Evolutionary conservation across 2,113 vertebrate genomes (phyloP).

Genomic region (Carlito syrichta): DNA sequence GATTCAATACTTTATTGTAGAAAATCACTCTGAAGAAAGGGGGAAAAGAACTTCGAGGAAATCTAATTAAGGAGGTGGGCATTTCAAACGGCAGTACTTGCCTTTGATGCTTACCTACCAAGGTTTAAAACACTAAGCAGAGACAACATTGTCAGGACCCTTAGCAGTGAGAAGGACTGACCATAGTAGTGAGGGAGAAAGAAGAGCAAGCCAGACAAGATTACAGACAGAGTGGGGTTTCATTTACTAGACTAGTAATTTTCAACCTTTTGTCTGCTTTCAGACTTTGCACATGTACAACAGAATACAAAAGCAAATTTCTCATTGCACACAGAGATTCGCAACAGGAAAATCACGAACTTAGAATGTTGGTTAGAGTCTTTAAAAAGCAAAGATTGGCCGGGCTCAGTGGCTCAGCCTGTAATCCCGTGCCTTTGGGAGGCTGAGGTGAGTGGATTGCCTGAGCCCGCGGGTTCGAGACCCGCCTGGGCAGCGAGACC

Average conservation of each 20-base stretch:
- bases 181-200: not conserved
- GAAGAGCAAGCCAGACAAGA: not conserved
- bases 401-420: too few species aligned
- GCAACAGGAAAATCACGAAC: not conserved
- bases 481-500: too few species aligned
- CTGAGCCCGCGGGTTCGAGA: too few species aligned
- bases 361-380: not conserved
- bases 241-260: not conserved
- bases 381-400: slow-evolving; percentile 33
- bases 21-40: not conserved
- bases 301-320: not conserved
- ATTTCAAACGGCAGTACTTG: not conserved
- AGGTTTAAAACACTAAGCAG: not conserved
- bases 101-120: not conserved
- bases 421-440: too few species aligned
- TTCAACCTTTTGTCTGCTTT: not conserved
- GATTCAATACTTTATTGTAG: not conserved
- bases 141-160: not conserved
- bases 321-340: not conserved
- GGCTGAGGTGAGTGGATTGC: too few species aligned
- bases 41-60: not conserved
- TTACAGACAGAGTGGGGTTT: not conserved
- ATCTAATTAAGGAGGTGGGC: not conserved
- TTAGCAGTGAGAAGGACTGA: not conserved
- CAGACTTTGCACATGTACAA: not conserved